These are phyloP conservation scores for Ectropis crepuscularia DNA, from an alignment of 2,888 invertebrate species.

Conservation along the genomic window DNA sequence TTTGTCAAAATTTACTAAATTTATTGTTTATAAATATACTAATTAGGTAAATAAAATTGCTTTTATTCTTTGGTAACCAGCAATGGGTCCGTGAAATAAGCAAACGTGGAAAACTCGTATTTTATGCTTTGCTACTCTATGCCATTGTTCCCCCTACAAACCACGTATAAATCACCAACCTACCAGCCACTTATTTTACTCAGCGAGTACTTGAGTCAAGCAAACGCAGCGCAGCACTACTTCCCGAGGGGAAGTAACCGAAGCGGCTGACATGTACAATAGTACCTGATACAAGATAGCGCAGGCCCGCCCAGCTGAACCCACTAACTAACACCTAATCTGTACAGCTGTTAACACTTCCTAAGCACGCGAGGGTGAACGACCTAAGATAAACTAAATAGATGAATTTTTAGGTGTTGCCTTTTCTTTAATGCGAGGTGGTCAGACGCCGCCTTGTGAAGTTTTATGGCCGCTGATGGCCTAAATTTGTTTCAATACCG, in stretches of 20 bases:
- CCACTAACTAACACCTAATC: constrained; percentile 31
- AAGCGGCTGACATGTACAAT: constrained; percentile 73
- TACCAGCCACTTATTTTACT: constrained; percentile 23
- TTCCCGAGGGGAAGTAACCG: constrained; percentile 41
- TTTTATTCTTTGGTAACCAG: no score
- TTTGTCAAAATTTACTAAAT: no score
- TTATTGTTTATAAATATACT: no score
- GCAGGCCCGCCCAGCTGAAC: constrained; percentile 68
- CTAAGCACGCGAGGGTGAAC: constrained; percentile 44
- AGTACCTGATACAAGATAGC: constrained; percentile 74
- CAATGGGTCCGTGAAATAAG: no score
- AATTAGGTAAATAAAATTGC: no score
- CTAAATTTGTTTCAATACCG: constrained; percentile 26
- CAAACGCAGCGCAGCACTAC: constrained; percentile 28
- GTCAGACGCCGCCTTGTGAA: constrained; percentile 18
- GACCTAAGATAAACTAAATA: constrained; percentile 47
- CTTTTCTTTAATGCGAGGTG: constrained; percentile 16
- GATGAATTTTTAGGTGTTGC: constrained; percentile 31
- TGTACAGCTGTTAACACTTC: constrained; percentile 61
- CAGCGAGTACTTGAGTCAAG: constrained; percentile 15
- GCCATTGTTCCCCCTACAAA: background rate
- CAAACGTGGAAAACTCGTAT: background rate
- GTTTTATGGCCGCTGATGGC: constrained; percentile 24
- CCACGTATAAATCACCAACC: constrained; percentile 10
- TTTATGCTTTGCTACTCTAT: background rate